phyloP scores from a whole-genome alignment of 2,113 vertebrate genomes.

The Otus sunia region DNA sequence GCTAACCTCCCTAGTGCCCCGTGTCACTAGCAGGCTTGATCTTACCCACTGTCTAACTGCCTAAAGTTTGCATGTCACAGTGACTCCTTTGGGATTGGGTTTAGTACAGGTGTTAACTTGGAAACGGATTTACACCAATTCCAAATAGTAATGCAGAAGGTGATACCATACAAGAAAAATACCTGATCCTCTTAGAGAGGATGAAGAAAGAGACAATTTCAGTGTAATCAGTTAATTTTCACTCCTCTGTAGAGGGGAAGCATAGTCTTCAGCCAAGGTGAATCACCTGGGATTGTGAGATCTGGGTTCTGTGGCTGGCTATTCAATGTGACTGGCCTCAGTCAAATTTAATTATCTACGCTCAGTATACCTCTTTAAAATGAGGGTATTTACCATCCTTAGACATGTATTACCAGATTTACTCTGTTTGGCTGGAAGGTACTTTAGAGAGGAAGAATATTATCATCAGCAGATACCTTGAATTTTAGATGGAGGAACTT shows the following conservation, averaged over 20 bases:
- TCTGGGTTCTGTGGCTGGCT: not conserved
- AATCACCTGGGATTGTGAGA: not conserved
- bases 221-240: not conserved
- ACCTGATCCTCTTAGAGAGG: not conserved
- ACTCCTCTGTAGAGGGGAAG: not conserved
- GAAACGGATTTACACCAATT: not conserved
- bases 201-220: not conserved
- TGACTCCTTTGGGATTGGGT: constrained; percentile 9
- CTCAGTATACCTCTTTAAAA: not conserved
- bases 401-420: not conserved
- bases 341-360: not conserved
- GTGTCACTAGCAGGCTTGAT: constrained; percentile 39
- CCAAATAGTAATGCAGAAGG: not conserved
- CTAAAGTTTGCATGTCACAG: constrained; percentile 62
- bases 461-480: not conserved
- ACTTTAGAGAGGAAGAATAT: not conserved
- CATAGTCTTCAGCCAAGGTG: accelerated
- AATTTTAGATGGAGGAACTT: not conserved
- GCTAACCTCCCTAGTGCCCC: constrained; percentile 74
- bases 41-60: constrained; percentile 52
- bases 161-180: not conserved
- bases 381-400: not conserved
- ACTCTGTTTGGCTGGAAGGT: not conserved
- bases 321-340: not conserved
- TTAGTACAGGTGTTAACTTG: not conserved